Evolutionary conservation across 2,113 vertebrate species (phyloP).

Genomic region (Myrmecobius fasciatus): DNA sequence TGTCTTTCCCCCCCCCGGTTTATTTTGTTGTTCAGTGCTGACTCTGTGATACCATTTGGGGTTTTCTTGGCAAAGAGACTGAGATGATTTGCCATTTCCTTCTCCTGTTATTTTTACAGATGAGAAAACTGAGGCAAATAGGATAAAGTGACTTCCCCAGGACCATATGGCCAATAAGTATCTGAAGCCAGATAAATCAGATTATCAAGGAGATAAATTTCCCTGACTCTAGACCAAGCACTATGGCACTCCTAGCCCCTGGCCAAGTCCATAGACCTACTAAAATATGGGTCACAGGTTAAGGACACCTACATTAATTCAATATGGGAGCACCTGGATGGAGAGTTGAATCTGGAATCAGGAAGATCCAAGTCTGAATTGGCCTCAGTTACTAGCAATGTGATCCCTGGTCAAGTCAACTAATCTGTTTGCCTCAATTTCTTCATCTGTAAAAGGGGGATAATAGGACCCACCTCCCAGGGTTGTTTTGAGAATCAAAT

Average conservation of each 20-base stretch:
- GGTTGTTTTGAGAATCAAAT: no score
- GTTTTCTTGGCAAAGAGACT: background rate
- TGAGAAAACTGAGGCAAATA: background rate
- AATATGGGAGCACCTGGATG: background rate
- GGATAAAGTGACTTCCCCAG: background rate
- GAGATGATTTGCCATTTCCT: background rate
- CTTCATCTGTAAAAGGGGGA: no score
- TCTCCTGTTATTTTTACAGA: background rate
- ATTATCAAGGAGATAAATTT: background rate
- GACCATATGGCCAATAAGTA: background rate
- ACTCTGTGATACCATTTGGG: background rate
- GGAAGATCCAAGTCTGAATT: background rate
- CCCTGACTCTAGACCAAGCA: background rate
- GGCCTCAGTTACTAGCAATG: background rate
- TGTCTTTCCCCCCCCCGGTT: background rate
- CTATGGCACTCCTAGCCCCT: background rate
- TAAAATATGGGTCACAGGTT: background rate
- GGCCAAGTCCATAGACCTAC: background rate
- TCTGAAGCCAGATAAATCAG: background rate
- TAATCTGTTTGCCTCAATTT: background rate
- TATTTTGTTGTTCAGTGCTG: background rate
- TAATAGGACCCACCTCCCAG: no score
- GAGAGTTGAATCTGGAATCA: background rate
- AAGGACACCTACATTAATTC: background rate
- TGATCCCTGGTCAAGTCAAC: background rate